These are phyloP conservation scores for Euleptes europaea DNA, from an alignment of 2,113 vertebrate species.

Conservation along the genomic window DNA sequence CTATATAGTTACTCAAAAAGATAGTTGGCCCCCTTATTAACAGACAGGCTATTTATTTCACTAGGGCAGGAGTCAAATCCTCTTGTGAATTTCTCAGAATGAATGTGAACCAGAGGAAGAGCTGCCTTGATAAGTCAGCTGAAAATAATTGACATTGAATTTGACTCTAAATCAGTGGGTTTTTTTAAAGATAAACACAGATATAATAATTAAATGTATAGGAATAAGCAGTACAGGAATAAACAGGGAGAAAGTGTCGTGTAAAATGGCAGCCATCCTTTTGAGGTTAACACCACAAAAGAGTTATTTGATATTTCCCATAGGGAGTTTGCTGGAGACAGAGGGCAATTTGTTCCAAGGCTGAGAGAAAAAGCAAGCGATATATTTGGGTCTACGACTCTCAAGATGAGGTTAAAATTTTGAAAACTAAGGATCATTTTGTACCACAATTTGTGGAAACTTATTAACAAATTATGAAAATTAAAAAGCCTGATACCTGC, in stretches of 20 bases:
- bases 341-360: neutral
- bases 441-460: neutral
- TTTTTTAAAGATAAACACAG: neutral
- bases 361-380: neutral
- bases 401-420: neutral
- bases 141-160: slow-evolving; percentile 17
- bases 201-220: neutral
- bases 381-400: neutral
- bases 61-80: slow-evolving; percentile 12
- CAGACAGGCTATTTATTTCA: slow-evolving; percentile 37
- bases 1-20: slow-evolving; percentile 6
- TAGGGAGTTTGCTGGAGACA: neutral
- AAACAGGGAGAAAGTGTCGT: neutral
- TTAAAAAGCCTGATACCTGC: neutral
- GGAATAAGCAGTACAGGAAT: neutral
- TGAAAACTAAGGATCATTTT: neutral
- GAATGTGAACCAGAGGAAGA: slow-evolving; percentile 23
- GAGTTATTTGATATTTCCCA: neutral
- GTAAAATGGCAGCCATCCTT: neutral
- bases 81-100: slow-evolving; percentile 20
- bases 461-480: neutral
- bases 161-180: neutral
- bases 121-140: slow-evolving; percentile 8
- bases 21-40: slow-evolving; percentile 31
- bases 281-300: neutral